Base-by-base conservation (phyloP, 64 coral and sea anemone species). In the Montipora sp. region DNA sequence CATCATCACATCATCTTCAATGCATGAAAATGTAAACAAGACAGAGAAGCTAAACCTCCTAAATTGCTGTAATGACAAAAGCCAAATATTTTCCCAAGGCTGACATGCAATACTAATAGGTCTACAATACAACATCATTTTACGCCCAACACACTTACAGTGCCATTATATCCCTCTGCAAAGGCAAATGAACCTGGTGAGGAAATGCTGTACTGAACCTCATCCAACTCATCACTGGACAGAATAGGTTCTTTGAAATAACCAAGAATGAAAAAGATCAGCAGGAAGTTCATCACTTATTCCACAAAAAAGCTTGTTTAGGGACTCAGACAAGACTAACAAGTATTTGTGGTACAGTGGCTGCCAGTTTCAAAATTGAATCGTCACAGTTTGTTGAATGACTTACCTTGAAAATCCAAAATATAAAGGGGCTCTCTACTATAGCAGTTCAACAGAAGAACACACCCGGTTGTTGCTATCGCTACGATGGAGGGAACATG, bases 151-250 rank as follows among this genome's bases (percentile, higher is more conserved):
- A 20, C 36, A 78, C 77, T 89, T 57, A 89, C 80, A 73, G 48
- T 87, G 45, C 36, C 51, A 50, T 77, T 11, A 47, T 75, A 59
- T 45, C 88, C 71, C 15, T 98, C 59, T 47, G 84, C 91, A 83
- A 99, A 99, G 3, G 88, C 75, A 96, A 88, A 99, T 68, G 94
- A 96, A 76, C 98, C 98, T 80, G 94, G 92, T 19, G 92, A 80
- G 43, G 98, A 86, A 19, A 99, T 49, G 47, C 85, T 87, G 45
- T 92, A 90, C 61, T 94, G 89, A 67, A 94, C 65, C 27, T 83
- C 88, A 73, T 97, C 95, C 15, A 97, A 73, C 68, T 97, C 95
- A 77, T 92, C 88, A 75, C 92, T 91, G 7, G 95, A 97, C 15
- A 97, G 74, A 88, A 97, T n/a, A 75, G 95, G 95, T 18, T 91